phyloP scores from a whole-genome alignment of 1,140 invertebrate genomes.

The Antheraea pernyi region DNA sequence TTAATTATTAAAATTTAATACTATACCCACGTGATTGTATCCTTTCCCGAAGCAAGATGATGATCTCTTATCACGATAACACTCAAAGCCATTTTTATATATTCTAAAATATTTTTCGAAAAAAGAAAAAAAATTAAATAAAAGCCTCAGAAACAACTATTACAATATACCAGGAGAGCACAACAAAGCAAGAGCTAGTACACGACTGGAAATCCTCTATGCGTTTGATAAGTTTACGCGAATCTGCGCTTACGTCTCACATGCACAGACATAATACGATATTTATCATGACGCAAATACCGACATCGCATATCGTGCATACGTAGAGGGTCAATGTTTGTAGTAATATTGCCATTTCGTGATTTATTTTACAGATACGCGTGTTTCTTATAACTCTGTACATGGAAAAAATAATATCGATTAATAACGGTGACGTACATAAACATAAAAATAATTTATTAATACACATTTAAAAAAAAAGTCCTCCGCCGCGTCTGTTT shows the following conservation, averaged over 20 bases:
- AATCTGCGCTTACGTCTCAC: background rate
- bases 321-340: conserved; percentile 11
- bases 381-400: background rate
- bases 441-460: too few species aligned
- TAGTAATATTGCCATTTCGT: background rate
- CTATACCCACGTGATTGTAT: background rate
- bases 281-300: conserved; percentile 4
- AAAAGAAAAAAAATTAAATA: too few species aligned
- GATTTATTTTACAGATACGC: background rate
- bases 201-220: conserved; percentile 21
- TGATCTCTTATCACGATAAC: background rate
- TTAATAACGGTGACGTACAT: too few species aligned
- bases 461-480: too few species aligned
- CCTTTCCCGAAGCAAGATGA: background rate
- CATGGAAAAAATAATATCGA: background rate
- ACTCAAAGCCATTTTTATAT: conserved; percentile 7
- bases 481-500: too few species aligned
- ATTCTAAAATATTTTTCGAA: background rate
- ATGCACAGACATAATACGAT: background rate
- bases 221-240: conserved; percentile 10
- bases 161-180: conserved; percentile 32
- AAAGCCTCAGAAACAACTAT: background rate
- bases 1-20: background rate
- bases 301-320: background rate
- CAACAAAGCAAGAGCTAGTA: conserved; percentile 20